These are phyloP conservation scores for Neotoxoptera formosana DNA, from an alignment of 1,140 invertebrate species.

Conservation along the genomic window DNA sequence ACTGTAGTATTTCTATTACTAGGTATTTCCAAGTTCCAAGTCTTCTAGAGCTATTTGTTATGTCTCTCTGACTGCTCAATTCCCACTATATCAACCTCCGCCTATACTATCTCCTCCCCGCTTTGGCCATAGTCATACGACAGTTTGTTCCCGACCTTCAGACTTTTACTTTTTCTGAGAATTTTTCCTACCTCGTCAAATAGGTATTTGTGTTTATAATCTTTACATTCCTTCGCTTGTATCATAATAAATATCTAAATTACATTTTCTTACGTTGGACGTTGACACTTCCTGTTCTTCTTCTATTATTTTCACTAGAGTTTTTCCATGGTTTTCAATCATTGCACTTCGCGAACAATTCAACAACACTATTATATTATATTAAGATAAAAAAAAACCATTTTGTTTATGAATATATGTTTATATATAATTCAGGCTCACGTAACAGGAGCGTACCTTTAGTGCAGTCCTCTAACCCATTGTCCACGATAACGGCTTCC, in stretches of 20 bases:
- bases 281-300: not conserved
- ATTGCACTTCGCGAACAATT: not conserved
- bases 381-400: not conserved
- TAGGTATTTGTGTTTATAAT: not conserved
- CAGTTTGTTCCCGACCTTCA: too few species aligned
- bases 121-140: too few species aligned
- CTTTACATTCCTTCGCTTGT: not conserved
- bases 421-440: not conserved
- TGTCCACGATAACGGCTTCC: not conserved
- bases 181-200: not conserved
- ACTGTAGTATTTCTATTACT: too few species aligned
- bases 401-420: too few species aligned
- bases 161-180: not conserved
- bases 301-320: not conserved
- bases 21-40: too few species aligned
- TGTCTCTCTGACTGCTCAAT: too few species aligned
- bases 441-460: not conserved
- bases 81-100: too few species aligned
- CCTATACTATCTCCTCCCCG: too few species aligned
- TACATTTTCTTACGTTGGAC: not conserved
- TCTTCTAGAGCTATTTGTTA: too few species aligned
- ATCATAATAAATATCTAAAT: not conserved
- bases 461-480: not conserved
- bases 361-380: not conserved
- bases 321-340: constrained; percentile 34